phyloP scores from a whole-genome alignment of 1,140 invertebrate species.

The Maniola jurtina region DNA sequence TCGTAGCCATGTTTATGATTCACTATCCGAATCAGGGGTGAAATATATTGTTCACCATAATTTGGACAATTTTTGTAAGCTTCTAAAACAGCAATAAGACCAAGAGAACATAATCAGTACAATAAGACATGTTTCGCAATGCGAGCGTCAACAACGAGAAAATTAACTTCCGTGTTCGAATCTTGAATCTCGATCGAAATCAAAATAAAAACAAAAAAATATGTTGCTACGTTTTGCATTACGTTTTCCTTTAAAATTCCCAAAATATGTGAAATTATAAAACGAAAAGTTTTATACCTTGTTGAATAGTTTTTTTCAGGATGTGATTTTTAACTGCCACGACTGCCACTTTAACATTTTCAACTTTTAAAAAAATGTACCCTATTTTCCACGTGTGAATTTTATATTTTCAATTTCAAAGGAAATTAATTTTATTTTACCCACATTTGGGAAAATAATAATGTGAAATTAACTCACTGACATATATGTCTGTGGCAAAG shows the following conservation, averaged over 20 bases:
- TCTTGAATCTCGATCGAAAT: conserved; percentile 56
- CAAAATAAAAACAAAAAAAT: conserved; percentile 73
- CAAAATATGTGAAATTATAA: not conserved
- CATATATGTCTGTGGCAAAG: no score
- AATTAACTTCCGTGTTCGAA: conserved; percentile 71
- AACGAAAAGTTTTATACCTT: not conserved
- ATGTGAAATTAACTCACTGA: no score
- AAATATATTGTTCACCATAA: conserved; percentile 61
- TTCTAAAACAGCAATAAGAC: conserved; percentile 59
- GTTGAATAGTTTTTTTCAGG: not conserved
- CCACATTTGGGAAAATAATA: not conserved
- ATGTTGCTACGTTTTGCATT: conserved; percentile 36
- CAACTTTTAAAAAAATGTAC: no score
- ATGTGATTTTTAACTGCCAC: no score
- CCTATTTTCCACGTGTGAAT: not conserved
- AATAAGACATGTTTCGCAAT: conserved; percentile 60
- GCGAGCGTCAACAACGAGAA: conserved; percentile 48
- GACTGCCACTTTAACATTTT: no score
- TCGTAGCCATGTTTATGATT: conserved; percentile 63
- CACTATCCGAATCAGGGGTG: conserved; percentile 45
- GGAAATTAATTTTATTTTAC: not conserved
- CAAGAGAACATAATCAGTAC: no score
- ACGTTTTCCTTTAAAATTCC: conserved; percentile 17
- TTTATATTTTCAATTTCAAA: not conserved
- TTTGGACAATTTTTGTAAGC: conserved; percentile 61